These are phyloP conservation scores for Drosophila ambigua DNA, from an alignment of 1,140 invertebrate species.

Conservation along the genomic window DNA sequence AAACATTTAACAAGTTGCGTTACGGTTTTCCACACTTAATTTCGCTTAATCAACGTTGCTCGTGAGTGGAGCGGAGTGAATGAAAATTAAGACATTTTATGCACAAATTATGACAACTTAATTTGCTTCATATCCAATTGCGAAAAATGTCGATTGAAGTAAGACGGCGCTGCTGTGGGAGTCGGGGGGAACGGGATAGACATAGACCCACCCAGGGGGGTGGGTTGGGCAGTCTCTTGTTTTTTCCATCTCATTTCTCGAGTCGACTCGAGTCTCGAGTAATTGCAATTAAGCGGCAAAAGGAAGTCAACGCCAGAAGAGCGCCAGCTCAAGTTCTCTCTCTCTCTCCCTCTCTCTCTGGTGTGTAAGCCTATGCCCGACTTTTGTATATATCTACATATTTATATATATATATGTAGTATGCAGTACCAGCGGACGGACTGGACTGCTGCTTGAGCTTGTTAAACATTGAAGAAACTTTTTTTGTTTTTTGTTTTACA, in stretches of 20 bases:
- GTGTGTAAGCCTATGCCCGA: conserved; percentile 17
- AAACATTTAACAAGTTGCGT: conserved; percentile 50
- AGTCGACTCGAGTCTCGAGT: conserved; percentile 57
- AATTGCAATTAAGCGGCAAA: conserved; percentile 72
- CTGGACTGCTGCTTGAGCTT: conserved; percentile 60
- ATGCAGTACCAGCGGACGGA: conserved; percentile 40
- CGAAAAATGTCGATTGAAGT: conserved; percentile 35
- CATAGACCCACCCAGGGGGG: too few relatives aligned
- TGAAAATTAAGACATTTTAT: conserved; percentile 32
- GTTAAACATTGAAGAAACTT: conserved; percentile 54
- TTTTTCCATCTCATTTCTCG: background rate
- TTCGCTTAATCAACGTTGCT: conserved; percentile 57
- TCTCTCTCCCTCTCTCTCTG: background rate
- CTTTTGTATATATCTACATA: conserved; percentile 10
- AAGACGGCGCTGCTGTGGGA: background rate
- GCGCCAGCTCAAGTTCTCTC: conserved; percentile 4
- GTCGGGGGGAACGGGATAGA: background rate
- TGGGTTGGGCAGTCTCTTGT: background rate
- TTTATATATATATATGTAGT: conserved; percentile 23
- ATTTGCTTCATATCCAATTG: conserved; percentile 61
- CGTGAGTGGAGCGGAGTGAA: background rate
- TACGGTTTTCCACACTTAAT: conserved; percentile 65
- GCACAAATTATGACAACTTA: conserved; percentile 67
- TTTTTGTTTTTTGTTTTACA: conserved; percentile 14
- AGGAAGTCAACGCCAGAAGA: conserved; percentile 60